Percentiles rank a stretch among this genome's conserved stretches.
These are phyloP conservation scores for Brienomyrus longianalis DNA, from an alignment of 2,113 vertebrate genomes.

Conservation along the genomic window DNA sequence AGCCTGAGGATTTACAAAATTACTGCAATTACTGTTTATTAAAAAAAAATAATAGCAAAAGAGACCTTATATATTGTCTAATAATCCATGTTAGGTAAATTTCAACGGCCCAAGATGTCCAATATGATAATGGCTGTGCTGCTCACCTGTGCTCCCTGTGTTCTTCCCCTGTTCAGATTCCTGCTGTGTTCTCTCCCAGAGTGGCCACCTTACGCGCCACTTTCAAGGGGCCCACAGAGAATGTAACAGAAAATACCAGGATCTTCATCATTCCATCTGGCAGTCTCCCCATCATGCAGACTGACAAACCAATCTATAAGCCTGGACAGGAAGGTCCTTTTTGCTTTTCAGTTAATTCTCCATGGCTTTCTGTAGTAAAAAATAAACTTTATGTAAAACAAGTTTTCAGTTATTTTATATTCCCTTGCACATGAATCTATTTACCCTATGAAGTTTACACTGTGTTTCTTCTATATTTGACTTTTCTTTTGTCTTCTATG, in stretches of 20 bases:
- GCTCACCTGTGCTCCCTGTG: not conserved
- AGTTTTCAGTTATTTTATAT: not conserved
- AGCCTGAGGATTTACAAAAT: not conserved
- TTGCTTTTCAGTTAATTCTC: not conserved
- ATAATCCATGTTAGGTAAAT: not conserved
- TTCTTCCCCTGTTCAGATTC: slow-evolving; percentile 43
- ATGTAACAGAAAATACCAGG: slow-evolving; percentile 34
- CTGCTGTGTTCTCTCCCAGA: slow-evolving; percentile 23
- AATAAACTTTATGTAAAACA: not conserved
- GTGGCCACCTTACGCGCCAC: slow-evolving; percentile 36
- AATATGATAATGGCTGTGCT: not conserved
- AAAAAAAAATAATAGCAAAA: not conserved
- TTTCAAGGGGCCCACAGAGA: not conserved
- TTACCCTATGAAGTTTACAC: not conserved
- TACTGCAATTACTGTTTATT: not conserved
- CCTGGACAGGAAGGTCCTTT: slow-evolving; percentile 53
- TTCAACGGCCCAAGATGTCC: not conserved
- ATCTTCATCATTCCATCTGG: slow-evolving; percentile 39
- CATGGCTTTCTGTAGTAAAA: not conserved
- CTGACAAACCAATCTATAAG: slow-evolving; percentile 64
- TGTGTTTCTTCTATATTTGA: not conserved
- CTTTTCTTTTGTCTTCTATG: not conserved
- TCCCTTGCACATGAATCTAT: not conserved
- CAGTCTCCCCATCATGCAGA: slow-evolving; percentile 47
- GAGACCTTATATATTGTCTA: not conserved